Percentiles rank a stretch among this genome's conserved stretches.
phyloP scores from a whole-genome alignment of 2,888 invertebrate genomes.

The Ernsta delagoae region DNA sequence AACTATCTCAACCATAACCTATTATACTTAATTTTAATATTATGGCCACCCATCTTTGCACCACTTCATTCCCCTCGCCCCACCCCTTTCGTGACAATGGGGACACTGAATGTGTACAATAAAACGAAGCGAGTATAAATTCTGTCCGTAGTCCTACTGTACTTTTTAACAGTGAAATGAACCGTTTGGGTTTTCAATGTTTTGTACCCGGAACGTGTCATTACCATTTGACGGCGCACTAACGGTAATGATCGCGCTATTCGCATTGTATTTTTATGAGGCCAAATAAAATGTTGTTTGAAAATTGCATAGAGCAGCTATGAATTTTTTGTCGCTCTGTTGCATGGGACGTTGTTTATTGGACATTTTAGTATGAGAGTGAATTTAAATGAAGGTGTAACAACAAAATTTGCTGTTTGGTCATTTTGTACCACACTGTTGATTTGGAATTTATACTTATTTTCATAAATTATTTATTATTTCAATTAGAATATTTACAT shows the following conservation, averaged over 20 bases:
- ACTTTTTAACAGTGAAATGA: constrained; percentile 36
- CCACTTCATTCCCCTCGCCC: not conserved
- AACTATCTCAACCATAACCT: not conserved
- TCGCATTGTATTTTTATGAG: constrained; percentile 28
- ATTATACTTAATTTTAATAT: constrained; percentile 2
- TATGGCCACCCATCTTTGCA: not conserved
- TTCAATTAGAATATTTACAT: too few species aligned
- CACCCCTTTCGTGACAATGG: constrained; percentile 20
- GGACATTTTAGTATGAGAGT: not conserved
- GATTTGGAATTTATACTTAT: too few species aligned
- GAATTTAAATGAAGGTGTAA: not conserved
- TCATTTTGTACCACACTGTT: too few species aligned
- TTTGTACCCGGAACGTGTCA: constrained; percentile 34
- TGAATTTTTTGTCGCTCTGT: constrained; percentile 9
- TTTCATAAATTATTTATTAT: too few species aligned
- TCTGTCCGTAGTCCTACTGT: constrained; percentile 21
- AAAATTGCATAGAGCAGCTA: constrained; percentile 22
- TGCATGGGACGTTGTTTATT: not conserved
- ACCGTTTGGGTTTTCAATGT: constrained; percentile 36
- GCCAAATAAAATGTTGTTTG: constrained; percentile 33
- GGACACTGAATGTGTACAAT: constrained; percentile 28
- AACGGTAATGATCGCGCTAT: constrained; percentile 36
- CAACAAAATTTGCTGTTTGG: too few species aligned
- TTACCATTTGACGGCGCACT: constrained; percentile 34
- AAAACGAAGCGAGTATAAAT: constrained; percentile 29